Conservation (phyloP, 2,113 vertebrate species). For the Nicator chloris region DNA sequence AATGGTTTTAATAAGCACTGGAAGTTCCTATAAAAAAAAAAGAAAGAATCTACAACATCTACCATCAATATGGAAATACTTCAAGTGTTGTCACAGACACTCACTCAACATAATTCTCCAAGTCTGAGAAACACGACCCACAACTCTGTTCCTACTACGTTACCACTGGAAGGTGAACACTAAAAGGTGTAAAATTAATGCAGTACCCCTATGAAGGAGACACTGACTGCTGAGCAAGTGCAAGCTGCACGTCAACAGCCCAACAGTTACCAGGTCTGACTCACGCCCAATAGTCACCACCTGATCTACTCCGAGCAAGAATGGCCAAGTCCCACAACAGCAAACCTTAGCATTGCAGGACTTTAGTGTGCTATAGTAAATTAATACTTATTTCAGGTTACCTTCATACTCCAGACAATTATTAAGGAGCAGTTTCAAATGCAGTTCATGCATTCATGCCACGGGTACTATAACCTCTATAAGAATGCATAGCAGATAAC, state of each 20-base stretch:
- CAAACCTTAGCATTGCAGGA: not conserved
- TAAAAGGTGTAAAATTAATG: not conserved
- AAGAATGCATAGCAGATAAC: not conserved
- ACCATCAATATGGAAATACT: not conserved
- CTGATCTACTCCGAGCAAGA: not conserved
- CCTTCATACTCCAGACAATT: not conserved
- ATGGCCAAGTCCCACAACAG: not conserved
- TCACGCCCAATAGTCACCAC: rapidly evolving
- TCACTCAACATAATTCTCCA: not conserved
- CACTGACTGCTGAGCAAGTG: not conserved
- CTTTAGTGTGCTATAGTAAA: not conserved
- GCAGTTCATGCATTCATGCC: not conserved
- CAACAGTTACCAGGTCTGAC: not conserved
- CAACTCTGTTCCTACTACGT: not conserved
- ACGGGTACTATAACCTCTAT: not conserved
- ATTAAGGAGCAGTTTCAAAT: not conserved
- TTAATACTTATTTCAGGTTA: not conserved
- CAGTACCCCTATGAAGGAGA: not conserved
- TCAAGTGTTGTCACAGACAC: not conserved
- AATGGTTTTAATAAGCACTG: not conserved
- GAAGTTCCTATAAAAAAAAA: not conserved
- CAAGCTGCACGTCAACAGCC: not conserved
- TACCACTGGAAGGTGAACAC: not conserved
- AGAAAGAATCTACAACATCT: not conserved
- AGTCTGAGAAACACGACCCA: rapidly evolving